Base-by-base conservation (phyloP, 2,113 vertebrate genomes). In the Eulemur macaco region DNA sequence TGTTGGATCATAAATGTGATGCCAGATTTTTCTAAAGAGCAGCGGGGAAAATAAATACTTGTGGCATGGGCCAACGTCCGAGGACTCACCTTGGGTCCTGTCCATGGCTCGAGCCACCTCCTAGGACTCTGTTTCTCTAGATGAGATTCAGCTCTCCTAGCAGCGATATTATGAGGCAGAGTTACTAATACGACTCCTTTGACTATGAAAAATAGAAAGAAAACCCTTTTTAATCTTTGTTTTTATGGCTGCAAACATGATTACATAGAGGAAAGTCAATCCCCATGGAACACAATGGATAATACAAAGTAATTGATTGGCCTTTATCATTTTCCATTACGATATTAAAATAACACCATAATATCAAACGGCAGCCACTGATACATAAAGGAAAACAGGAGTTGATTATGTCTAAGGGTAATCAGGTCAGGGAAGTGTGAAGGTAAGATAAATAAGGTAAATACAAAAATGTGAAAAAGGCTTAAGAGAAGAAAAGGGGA, bases 301-400 rank as follows among this genome's bases (percentile, higher is more conserved):
- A 98, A 98, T 98, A 95, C 85, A 96, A 95, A 95, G 68, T 98
- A 98, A 98, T 98, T 98, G 98, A 98, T 98, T 98, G 97, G 97
- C 42, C 82, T 98, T 92, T 73, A 94, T 47, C 83, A 90, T 94
- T 97, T 98, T 92, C 84, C 18, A 20, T 98, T 98, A 97, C 2
- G 87, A 93, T 97, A 97, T 95, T 97, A 97, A 96, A 95, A 96
- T 81, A 97, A 94, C 86, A 50, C 58, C 97, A 54, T 98, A 98
- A 97, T 94, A 97, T 98, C 97, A 97, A 98, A 88, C 39, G 8
- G 91, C 96, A 98, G 92, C 39, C 96, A 97, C 94, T 97, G 97
- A 96, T 97, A 97, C 96, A 95, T 92, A 97, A 97, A 97, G 69
- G 91, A 96, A 52, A 97, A 95, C 92, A 86, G 92, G 94, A 96